Percentiles rank a stretch among this genome's conserved stretches.
phyloP scores from a whole-genome alignment of 2,888 invertebrate genomes.

The Torymus tubicola region DNA sequence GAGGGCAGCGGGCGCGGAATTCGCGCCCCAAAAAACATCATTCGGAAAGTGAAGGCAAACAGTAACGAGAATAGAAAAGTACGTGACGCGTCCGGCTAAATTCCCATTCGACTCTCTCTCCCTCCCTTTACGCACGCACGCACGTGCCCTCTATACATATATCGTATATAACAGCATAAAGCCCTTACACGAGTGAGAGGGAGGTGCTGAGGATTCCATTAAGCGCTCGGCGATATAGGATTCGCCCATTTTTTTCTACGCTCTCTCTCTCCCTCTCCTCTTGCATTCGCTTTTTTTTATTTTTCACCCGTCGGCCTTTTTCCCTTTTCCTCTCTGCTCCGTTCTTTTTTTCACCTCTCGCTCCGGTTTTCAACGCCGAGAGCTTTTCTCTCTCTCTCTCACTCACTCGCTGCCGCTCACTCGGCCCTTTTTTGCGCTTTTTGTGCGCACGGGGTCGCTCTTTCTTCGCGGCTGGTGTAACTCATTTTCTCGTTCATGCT shows the following conservation, averaged over 20 bases:
- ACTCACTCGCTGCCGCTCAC: neutral
- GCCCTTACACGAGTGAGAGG: neutral
- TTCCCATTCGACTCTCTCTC: conserved; percentile 26
- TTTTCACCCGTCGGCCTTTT: too few species aligned
- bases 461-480: conserved; percentile 18
- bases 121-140: neutral
- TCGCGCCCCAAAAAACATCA: conserved; percentile 21
- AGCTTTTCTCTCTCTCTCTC: neutral
- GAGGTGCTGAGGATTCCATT: neutral
- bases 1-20: neutral
- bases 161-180: neutral
- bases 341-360: neutral
- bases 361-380: too few species aligned
- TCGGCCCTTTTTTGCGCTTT: conserved; percentile 5
- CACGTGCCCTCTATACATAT: too few species aligned
- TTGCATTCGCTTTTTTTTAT: too few species aligned
- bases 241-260: conserved; percentile 17
- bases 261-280: neutral
- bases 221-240: neutral
- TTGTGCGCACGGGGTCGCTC: neutral
- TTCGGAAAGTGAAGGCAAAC: conserved; percentile 31
- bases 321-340: neutral
- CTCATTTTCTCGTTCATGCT: conserved; percentile 40
- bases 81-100: conserved; percentile 38
- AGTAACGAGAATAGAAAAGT: conserved; percentile 45